Evolutionary conservation across 2,888 invertebrate species (phyloP).

Genomic region (Pristionchus entomophagus): DNA sequence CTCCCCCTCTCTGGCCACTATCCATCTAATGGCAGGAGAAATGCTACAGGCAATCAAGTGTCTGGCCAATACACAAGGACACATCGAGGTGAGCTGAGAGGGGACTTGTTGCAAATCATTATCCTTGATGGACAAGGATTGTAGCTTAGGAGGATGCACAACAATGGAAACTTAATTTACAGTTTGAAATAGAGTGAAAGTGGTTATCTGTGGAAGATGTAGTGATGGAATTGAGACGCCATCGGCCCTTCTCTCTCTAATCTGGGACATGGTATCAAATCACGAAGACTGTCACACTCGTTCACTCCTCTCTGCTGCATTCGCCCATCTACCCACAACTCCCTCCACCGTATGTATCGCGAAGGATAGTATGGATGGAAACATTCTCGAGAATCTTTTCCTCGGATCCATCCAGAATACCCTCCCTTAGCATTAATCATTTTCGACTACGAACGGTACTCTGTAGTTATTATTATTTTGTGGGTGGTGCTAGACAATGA

Average conservation of each 20-base stretch:
- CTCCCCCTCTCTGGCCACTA: constrained; percentile 49
- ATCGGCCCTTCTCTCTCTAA: constrained; percentile 55
- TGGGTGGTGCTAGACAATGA: background rate
- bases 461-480: background rate
- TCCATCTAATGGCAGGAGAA: constrained; percentile 59
- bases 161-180: too few relatives aligned
- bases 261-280: constrained; percentile 64
- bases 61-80: background rate
- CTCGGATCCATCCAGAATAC: too few relatives aligned
- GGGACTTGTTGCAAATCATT: too few relatives aligned
- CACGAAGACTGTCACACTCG: constrained; percentile 63
- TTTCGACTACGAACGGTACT: too few relatives aligned
- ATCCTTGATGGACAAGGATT: too few relatives aligned
- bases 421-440: too few relatives aligned
- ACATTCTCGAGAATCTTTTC: background rate
- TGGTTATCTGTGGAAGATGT: too few relatives aligned
- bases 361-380: background rate
- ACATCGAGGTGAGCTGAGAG: background rate
- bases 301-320: constrained; percentile 56
- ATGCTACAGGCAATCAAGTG: constrained; percentile 22
- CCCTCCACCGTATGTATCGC: background rate
- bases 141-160: too few relatives aligned
- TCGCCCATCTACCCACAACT: constrained; percentile 57
- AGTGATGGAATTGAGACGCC: constrained; percentile 13
- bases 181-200: background rate